Percentiles rank a stretch among this genome's conserved stretches.
These are phyloP conservation scores for Idaea aversata DNA, from an alignment of 2,888 invertebrate species.

Conservation along the genomic window DNA sequence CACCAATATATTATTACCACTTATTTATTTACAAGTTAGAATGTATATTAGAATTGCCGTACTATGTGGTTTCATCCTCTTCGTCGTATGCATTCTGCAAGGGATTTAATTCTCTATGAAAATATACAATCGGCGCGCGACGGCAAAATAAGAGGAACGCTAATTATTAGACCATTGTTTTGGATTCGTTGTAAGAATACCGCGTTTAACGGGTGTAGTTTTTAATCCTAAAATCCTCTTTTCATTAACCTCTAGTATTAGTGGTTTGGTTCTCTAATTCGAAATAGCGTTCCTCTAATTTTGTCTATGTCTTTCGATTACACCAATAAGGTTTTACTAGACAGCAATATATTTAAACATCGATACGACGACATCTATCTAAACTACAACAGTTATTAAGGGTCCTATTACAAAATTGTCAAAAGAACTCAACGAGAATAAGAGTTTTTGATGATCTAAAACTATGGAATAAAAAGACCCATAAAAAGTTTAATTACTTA, in stretches of 20 bases:
- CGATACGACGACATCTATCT: slow-evolving; percentile 59
- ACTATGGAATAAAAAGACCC: no score
- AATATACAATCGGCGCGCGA: slow-evolving; percentile 36
- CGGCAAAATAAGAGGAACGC: background rate
- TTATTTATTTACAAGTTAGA: slow-evolving; percentile 47
- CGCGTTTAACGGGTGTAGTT: no score
- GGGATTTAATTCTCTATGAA: slow-evolving; percentile 67
- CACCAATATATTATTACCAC: slow-evolving; percentile 17
- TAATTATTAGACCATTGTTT: background rate
- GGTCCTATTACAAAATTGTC: slow-evolving; percentile 3
- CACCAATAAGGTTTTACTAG: slow-evolving; percentile 44
- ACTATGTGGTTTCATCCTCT: slow-evolving; percentile 73
- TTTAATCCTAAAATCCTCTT: no score
- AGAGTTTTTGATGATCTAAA: no score
- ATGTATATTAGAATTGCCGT: slow-evolving; percentile 57
- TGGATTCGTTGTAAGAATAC: no score
- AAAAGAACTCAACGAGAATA: no score
- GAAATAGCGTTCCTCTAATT: background rate
- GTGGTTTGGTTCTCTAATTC: background rate
- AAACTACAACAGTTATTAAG: slow-evolving; percentile 45
- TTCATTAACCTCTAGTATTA: background rate
- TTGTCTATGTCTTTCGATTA: background rate
- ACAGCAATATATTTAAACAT: slow-evolving; percentile 33
- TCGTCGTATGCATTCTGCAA: slow-evolving; percentile 74
- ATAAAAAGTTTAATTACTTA: no score